Evolutionary conservation across 2,113 vertebrate species (phyloP).

Genomic region (Odobenus rosmarus): DNA sequence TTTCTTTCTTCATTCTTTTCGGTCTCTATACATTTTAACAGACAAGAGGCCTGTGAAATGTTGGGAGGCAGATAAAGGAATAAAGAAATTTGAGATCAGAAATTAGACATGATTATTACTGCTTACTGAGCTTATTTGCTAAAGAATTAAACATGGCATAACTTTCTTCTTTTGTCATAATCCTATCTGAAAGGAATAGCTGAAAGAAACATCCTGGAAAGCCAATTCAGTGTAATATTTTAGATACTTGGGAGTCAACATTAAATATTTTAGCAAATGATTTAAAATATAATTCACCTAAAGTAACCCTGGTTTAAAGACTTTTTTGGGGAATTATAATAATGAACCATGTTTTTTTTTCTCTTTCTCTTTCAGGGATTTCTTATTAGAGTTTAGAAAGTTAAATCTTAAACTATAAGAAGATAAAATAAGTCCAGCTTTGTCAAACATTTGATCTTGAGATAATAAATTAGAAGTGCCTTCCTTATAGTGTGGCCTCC

Average conservation of each 20-base stretch:
- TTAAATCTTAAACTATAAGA: neutral
- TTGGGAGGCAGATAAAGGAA: neutral
- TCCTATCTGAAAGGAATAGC: neutral
- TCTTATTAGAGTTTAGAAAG: neutral
- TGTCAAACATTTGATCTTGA: neutral
- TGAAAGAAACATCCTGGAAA: neutral
- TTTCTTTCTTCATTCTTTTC: neutral
- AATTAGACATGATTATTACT: neutral
- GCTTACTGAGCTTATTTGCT: neutral
- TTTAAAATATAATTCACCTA: constrained; percentile 41
- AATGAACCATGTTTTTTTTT: neutral
- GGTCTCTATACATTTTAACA: neutral
- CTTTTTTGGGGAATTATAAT: neutral
- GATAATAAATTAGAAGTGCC: neutral
- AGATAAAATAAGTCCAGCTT: neutral
- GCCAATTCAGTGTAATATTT: neutral
- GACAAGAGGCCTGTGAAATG: neutral
- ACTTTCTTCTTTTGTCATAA: neutral
- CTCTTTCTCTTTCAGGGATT: neutral
- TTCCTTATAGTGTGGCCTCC: neutral
- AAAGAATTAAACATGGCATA: neutral
- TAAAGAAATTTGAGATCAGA: neutral
- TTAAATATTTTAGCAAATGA: constrained; percentile 17
- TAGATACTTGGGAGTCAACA: neutral
- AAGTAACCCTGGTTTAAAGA: neutral